Evolutionary conservation across 2,888 invertebrate genomes (phyloP).

Genomic region (Liopterus haemorrhoidalis): DNA sequence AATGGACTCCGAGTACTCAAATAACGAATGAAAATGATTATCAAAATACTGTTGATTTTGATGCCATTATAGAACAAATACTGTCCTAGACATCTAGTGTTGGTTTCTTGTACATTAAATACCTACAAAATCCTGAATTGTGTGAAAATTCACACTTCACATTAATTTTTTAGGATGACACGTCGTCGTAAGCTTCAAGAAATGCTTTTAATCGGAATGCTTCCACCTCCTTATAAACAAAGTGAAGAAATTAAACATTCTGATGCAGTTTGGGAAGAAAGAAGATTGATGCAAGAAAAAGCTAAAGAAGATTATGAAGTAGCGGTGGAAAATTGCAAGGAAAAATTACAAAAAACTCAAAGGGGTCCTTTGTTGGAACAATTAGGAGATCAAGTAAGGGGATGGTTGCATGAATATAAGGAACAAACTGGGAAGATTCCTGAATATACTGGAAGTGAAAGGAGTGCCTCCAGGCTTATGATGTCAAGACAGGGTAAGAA

Average conservation of each 20-base stretch:
- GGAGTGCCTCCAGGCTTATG: constrained; percentile 80
- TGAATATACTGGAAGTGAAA: constrained; percentile 85
- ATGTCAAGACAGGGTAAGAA: constrained; percentile 66
- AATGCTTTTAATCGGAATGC: constrained; percentile 80
- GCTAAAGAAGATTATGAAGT: constrained; percentile 65
- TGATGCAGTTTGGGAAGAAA: constrained; percentile 45
- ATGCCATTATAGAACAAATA: too few relatives aligned
- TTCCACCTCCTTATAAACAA: constrained; percentile 51
- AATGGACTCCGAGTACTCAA: too few relatives aligned
- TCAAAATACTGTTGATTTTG: too few relatives aligned
- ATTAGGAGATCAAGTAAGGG: constrained; percentile 78
- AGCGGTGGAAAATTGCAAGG: constrained; percentile 56
- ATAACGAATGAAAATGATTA: too few relatives aligned
- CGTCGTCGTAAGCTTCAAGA: constrained; percentile 71
- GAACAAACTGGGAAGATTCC: constrained; percentile 81
- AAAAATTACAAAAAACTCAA: constrained; percentile 64
- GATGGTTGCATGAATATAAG: constrained; percentile 80
- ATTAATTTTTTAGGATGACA: too few relatives aligned
- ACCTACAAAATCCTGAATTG: too few relatives aligned
- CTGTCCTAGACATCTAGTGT: too few relatives aligned
- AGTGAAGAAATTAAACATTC: constrained; percentile 43
- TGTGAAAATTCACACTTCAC: too few relatives aligned
- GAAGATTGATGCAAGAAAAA: constrained; percentile 61
- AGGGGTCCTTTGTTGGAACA: constrained; percentile 76
- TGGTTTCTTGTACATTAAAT: too few relatives aligned